Conservation (phyloP, 2,113 vertebrate genomes). For the Brienomyrus brachyistius region DNA sequence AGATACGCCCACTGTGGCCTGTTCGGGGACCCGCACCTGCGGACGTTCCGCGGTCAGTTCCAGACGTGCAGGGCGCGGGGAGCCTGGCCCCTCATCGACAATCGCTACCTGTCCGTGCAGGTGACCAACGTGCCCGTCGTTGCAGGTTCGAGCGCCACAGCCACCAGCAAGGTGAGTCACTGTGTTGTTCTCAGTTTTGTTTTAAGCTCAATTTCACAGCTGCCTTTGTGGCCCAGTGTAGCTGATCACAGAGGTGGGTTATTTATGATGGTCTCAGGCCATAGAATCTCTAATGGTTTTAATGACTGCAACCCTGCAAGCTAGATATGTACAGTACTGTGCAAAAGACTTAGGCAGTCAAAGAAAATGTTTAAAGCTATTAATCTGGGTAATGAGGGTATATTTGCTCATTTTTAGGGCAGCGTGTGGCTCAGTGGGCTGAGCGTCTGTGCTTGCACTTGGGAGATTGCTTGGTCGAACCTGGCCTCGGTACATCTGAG, state of each 20-base stretch:
- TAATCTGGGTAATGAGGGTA: not conserved
- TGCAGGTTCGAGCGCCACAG: constrained; percentile 66
- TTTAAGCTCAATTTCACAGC: not conserved
- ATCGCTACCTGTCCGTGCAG: constrained; percentile 70
- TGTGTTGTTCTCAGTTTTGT: not conserved
- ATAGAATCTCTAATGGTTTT: not conserved
- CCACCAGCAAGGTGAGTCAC: constrained; percentile 69
- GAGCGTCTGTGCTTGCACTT: too few relatives aligned
- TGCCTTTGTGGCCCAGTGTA: not conserved
- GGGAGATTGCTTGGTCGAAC: too few relatives aligned
- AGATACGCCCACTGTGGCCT: constrained; percentile 72
- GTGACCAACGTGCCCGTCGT: constrained; percentile 74
- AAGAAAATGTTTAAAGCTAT: not conserved
- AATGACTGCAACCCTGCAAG: not conserved
- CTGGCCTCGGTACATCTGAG: too few relatives aligned
- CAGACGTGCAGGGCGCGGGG: constrained; percentile 74
- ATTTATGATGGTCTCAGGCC: not conserved
- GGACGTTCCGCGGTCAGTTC: constrained; percentile 71
- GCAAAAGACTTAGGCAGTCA: not conserved
- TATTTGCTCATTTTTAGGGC: not conserved
- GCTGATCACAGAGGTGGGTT: not conserved
- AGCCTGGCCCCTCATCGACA: constrained; percentile 75
- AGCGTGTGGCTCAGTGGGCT: too few relatives aligned
- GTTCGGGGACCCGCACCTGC: constrained; percentile 71
- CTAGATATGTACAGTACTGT: not conserved